A percentile compares a stretch with the other conserved stretches of the same genome.
These are phyloP conservation scores for Enchytraeus crypticus DNA, from an alignment of 2,888 invertebrate species.

Conservation along the genomic window DNA sequence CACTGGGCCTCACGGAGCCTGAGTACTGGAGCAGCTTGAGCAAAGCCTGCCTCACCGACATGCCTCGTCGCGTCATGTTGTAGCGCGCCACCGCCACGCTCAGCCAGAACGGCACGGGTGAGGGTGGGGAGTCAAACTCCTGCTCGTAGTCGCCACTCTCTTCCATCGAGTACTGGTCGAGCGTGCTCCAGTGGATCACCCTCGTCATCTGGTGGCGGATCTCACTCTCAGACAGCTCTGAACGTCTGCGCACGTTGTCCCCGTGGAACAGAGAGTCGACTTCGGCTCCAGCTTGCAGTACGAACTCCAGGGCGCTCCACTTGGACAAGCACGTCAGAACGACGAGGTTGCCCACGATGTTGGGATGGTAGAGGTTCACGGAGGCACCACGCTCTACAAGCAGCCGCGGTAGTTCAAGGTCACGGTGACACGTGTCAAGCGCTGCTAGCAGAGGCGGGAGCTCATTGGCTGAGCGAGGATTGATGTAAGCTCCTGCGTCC, in stretches of 20 bases:
- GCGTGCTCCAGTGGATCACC: no score
- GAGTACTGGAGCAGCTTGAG: constrained; percentile 14
- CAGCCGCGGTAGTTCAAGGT: constrained; percentile 26
- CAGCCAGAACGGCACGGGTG: constrained; percentile 8
- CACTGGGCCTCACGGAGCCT: constrained; percentile 10
- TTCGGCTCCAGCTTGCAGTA: constrained; percentile 20
- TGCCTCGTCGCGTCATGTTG: not conserved
- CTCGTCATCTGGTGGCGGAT: no score
- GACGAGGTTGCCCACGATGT: constrained; percentile 30
- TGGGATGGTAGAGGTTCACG: constrained; percentile 32
- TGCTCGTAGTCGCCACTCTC: constrained; percentile 10
- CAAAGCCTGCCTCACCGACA: constrained; percentile 10
- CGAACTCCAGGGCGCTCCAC: constrained; percentile 17
- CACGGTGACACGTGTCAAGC: constrained; percentile 25
- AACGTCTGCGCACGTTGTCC: not conserved
- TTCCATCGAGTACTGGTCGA: not conserved
- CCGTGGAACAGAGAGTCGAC: constrained; percentile 8
- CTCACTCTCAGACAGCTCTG: not conserved
- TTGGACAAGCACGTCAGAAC: constrained; percentile 16
- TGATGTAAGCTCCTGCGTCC: constrained; percentile 28
- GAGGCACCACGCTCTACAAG: constrained; percentile 31
- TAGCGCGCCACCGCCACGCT: not conserved
- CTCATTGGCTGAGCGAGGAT: constrained; percentile 25
- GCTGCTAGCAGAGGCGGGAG: constrained; percentile 35
- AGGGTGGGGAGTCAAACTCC: not conserved